Evolutionary conservation across 2,888 invertebrate species (phyloP).

Genomic region (Notodonta dromedarius): DNA sequence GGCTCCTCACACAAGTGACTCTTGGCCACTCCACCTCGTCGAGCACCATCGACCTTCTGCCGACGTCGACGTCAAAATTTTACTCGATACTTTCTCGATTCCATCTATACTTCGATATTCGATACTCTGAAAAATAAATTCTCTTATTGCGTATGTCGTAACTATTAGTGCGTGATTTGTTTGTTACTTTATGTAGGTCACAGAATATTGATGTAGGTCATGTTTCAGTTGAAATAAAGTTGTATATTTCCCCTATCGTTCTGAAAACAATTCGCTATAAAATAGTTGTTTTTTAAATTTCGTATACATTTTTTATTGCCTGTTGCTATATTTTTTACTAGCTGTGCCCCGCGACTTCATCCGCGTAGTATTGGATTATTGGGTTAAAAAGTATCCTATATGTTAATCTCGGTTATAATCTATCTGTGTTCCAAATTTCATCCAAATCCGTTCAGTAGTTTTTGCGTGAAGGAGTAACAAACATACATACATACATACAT

Average conservation of each 20-base stretch:
- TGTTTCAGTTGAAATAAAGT: not conserved
- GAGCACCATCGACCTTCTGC: conserved; percentile 55
- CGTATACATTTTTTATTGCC: too few species aligned
- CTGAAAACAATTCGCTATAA: not conserved
- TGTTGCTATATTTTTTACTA: too few species aligned
- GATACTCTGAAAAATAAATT: not conserved
- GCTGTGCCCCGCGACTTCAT: too few species aligned
- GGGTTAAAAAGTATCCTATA: too few species aligned
- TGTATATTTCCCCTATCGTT: not conserved
- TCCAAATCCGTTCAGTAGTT: too few species aligned
- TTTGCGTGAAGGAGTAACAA: too few species aligned
- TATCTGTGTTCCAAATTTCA: too few species aligned
- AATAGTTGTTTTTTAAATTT: not conserved
- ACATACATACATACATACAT: too few species aligned
- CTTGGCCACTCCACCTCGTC: conserved; percentile 46
- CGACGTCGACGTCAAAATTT: conserved; percentile 58
- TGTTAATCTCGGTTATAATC: too few species aligned
- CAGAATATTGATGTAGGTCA: not conserved
- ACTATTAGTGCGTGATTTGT: not conserved
- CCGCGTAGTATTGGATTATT: too few species aligned
- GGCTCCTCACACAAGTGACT: conserved; percentile 43
- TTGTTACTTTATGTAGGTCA: not conserved
- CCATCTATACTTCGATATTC: conserved; percentile 24
- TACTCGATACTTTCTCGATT: conserved; percentile 44
- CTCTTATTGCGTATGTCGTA: not conserved